Conservation (phyloP, 2,888 invertebrate genomes). For the Deilephila porcellus region DNA sequence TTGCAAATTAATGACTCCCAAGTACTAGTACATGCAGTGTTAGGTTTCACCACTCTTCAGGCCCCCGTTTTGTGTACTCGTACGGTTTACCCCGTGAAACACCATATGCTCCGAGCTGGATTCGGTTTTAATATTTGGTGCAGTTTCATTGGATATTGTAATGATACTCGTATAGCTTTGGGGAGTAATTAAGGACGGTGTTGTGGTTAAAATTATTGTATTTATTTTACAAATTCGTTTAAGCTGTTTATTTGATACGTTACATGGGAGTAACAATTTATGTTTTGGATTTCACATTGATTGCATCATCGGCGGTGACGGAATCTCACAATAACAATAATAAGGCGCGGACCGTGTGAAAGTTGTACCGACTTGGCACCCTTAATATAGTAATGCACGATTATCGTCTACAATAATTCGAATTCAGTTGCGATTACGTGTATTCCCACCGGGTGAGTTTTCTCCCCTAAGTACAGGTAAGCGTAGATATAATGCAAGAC, state of each 20-base stretch:
- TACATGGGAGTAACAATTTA: background rate
- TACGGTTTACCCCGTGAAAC: slow-evolving; percentile 14
- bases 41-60: slow-evolving; percentile 59
- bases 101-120: background rate
- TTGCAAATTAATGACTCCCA: slow-evolving; percentile 78
- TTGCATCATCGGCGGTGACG: no score
- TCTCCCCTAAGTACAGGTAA: slow-evolving; percentile 81
- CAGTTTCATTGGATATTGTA: no score
- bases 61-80: slow-evolving; percentile 31
- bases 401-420: slow-evolving; percentile 73
- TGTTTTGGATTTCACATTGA: background rate
- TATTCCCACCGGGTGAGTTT: slow-evolving; percentile 79
- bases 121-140: background rate
- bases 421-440: slow-evolving; percentile 72
- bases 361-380: slow-evolving; percentile 60
- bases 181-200: no score
- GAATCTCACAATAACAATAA: slow-evolving; percentile 44
- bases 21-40: slow-evolving; percentile 57
- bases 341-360: slow-evolving; percentile 72
- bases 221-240: no score
- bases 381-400: slow-evolving; percentile 68
- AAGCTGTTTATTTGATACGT: no score
- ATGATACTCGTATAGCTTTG: no score
- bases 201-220: no score
- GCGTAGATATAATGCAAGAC: slow-evolving; percentile 77